Evolutionary conservation across 2,113 vertebrate genomes (phyloP), one percentile per base, ranked within the genome.

Genomic region (Gasterosteus aculeatus): DNA sequence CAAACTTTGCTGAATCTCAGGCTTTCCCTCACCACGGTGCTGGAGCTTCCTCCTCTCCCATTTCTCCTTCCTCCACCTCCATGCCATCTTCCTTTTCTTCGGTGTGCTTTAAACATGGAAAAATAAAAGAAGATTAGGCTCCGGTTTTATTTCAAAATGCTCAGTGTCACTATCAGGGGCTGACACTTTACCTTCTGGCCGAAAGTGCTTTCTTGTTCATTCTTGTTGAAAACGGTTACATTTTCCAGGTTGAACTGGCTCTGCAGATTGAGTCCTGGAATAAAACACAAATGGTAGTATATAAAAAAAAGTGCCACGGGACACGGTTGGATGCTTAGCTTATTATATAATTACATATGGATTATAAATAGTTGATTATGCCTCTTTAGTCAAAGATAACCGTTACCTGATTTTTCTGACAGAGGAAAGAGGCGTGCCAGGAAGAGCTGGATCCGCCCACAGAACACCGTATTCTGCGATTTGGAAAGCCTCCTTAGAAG

Each of bases 181-280:
- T 0, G 33, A 33, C 33, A 41, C 65, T 66, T 93, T 75, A 99
- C 98, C 96, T 97, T 98, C 85, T 96, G 96, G 83, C 97, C 96
- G 1, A 99, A 87, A 7, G 97, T 99, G 87, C 97, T 99, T 80
- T 99, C 98, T 58, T 98, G 96, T 68, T 99, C 98, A 85, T 97
- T 98, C 81, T 96, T 98, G 92, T 99, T 99, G 90, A 97, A 99
- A 71, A 99, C 97, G 0, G 98, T 99, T 82, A 99, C 87, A 78
- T 99, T 99, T 86, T 99, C 98, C 85, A 99, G 89, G 90, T 99
- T 99, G 91, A 99, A 99, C 38, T 99, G 98, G 88, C 98, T 99
- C 91, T 99, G 98, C 60, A 99, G 94, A 82, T 99, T 99, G 72
- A 99, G 95, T 47, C 98, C 98, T 99, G 81, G 47, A 69, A 69